These are phyloP conservation scores for Protodeltote pygarga DNA, from an alignment of 2,888 invertebrate genomes.

Conservation along the genomic window DNA sequence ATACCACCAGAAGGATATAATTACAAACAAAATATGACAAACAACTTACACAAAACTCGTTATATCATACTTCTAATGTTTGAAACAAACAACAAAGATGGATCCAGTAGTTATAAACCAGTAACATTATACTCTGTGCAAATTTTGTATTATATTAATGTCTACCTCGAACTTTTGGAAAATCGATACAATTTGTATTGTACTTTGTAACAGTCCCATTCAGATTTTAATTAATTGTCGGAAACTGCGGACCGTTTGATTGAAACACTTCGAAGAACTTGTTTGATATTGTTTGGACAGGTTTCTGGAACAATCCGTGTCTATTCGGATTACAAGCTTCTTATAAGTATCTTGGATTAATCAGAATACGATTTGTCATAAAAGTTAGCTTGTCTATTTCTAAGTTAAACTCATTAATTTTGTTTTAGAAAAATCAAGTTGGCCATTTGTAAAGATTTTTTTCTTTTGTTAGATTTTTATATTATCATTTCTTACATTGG, in stretches of 20 bases:
- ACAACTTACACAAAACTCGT: slow-evolving; percentile 13
- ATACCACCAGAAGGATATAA: slow-evolving; percentile 3
- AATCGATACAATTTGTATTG: slow-evolving; percentile 68
- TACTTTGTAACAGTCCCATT: slow-evolving; percentile 66
- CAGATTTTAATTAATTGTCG: slow-evolving; percentile 79
- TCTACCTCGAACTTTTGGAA: slow-evolving; percentile 50
- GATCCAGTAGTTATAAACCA: slow-evolving; percentile 24
- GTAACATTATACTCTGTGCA: slow-evolving; percentile 34
- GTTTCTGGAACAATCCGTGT: slow-evolving; percentile 58
- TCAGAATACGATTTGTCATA: slow-evolving; percentile 52
- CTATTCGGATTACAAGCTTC: slow-evolving; percentile 58
- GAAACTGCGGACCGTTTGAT: slow-evolving; percentile 69
- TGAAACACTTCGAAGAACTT: slow-evolving; percentile 74
- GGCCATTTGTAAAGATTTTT: slow-evolving; percentile 18
- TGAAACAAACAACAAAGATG: slow-evolving; percentile 25
- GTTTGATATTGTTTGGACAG: slow-evolving; percentile 78
- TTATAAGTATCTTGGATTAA: slow-evolving; percentile 54
- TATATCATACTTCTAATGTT: slow-evolving; percentile 9
- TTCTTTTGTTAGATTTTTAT: slow-evolving; percentile 22
- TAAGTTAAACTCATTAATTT: slow-evolving; percentile 23
- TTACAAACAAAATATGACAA: slow-evolving; percentile 20
- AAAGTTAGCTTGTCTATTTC: slow-evolving; percentile 31
- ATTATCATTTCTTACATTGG: slow-evolving; percentile 7
- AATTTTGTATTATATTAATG: slow-evolving; percentile 44
- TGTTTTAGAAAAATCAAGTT: slow-evolving; percentile 33